Conservation (phyloP, 2,113 vertebrate species). For the Coregonus clupeaformis region DNA sequence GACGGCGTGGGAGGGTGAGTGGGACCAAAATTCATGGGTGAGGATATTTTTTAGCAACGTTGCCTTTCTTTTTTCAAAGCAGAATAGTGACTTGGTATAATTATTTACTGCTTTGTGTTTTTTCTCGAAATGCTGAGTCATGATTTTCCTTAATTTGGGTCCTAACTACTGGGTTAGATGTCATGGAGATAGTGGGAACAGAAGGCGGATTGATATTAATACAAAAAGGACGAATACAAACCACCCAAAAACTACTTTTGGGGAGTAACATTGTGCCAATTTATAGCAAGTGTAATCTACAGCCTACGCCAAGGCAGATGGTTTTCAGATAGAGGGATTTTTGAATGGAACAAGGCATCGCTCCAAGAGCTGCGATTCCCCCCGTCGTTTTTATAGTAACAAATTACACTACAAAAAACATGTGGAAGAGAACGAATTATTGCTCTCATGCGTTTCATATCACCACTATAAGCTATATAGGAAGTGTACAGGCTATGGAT, state of each 20-base stretch:
- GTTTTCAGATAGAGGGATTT: constrained; percentile 53
- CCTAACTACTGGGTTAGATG: constrained; percentile 58
- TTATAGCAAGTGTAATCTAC: constrained; percentile 26
- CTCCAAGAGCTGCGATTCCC: constrained; percentile 64
- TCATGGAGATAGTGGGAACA: constrained; percentile 26
- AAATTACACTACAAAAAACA: constrained; percentile 70
- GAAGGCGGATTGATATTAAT: neutral
- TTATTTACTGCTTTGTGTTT: constrained; percentile 91
- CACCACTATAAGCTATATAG: constrained; percentile 47
- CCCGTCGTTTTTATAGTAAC: constrained; percentile 69
- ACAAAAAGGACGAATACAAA: constrained; percentile 4
- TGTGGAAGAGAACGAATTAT: constrained; percentile 68
- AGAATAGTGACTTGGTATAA: constrained; percentile 80
- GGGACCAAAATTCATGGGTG: constrained; percentile 80
- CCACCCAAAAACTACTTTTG: neutral
- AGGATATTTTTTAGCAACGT: constrained; percentile 85
- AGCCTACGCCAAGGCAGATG: constrained; percentile 38
- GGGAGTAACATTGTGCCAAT: neutral
- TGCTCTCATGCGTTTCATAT: constrained; percentile 59
- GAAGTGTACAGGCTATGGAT: constrained; percentile 48
- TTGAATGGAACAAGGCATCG: constrained; percentile 58
- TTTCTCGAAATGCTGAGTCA: constrained; percentile 84
- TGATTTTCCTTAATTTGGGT: constrained; percentile 59
- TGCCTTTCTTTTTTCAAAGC: constrained; percentile 68
- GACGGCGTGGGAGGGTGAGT: constrained; percentile 87